These are phyloP conservation scores for Zhuqinia jingwanae DNA, from an alignment of 2,888 invertebrate species.

Conservation along the genomic window DNA sequence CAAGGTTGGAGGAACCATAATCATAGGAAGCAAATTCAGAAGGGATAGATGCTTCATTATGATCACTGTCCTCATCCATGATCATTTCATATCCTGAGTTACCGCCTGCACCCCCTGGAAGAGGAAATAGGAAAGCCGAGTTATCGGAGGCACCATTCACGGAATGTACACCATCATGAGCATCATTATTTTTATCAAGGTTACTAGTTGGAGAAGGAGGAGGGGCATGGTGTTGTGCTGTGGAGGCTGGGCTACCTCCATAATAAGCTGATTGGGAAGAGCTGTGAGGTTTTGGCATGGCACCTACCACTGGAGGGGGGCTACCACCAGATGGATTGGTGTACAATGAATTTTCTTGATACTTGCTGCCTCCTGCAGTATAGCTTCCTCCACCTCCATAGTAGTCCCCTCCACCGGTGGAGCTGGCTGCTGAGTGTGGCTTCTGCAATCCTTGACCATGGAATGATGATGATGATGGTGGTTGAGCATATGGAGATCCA, in stretches of 20 bases:
- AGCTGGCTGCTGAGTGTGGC: too few relatives aligned
- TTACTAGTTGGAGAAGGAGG: slow-evolving; percentile 8
- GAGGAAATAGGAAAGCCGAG: slow-evolving; percentile 1
- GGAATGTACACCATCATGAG: not conserved
- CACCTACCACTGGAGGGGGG: too few relatives aligned
- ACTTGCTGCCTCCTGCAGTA: not conserved
- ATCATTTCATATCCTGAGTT: not conserved
- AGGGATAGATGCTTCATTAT: too few relatives aligned
- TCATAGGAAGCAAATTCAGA: too few relatives aligned
- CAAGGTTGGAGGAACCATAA: not conserved
- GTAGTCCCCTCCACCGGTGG: not conserved
- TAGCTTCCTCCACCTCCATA: not conserved
- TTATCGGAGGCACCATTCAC: not conserved
- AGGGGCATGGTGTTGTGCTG: not conserved
- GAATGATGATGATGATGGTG: not conserved
- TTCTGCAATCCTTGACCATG: not conserved
- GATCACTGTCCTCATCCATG: too few relatives aligned
- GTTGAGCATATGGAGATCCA: not conserved
- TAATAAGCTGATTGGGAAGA: too few relatives aligned
- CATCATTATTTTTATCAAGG: not conserved
- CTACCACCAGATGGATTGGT: not conserved
- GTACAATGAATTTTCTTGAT: slow-evolving; percentile 5
- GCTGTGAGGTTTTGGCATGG: not conserved
- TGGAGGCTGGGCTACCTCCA: not conserved
- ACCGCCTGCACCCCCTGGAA: slow-evolving; percentile 31